Evolutionary conservation across 2,113 vertebrate genomes (phyloP), one percentile per base, ranked within the genome.

Genomic region (Seriola quinqueradiata): DNA sequence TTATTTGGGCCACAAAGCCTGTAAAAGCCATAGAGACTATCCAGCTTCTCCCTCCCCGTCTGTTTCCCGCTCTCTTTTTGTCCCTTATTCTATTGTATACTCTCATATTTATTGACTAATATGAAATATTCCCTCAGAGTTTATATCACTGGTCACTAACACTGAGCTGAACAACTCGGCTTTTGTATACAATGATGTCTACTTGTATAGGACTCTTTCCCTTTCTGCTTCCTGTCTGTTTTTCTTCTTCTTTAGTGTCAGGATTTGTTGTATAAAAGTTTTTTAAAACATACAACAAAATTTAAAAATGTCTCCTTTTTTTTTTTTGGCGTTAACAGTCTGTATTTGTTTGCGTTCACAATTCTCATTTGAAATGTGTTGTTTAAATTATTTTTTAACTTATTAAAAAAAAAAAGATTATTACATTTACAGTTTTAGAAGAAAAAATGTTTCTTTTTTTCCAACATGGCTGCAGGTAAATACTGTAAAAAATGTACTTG

Each of bases 71-170:
- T 70, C 54, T 67, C 55, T 65, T 60, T 48, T 66, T 34, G n/a
- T 38, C 21, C 19, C 66, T 34, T 78, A 84, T 67, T 92, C 87
- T 93, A 63, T 83, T 85, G 81, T 92, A 87, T 90, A 82, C 89
- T 92, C 77, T 76, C 82, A 69, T 94, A 94, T 95, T 94, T 95
- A 95, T 94, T 92, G 87, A 93, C 77, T 87, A 79, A 84, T 89
- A 88, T 70, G 40, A 84, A 88, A 79, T 90, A 92, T 94, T 91
- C 91, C 90, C 88, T 90, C 87, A 87, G 87, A 92, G 83, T 94
- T 94, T 94, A 64, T 94, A 92, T 93, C 94, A 93, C 92, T 93
- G 91, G 87, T 94, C 91, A 95, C 92, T 93, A 93, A 94, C 91
- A 93, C 93, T 92, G 89, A 89, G 91, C 92, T 90, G 75, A 92